Evolutionary conservation across 2,797 vertebrate genomes (phyloP).

Genomic region (Molossus alvarezi): DNA sequence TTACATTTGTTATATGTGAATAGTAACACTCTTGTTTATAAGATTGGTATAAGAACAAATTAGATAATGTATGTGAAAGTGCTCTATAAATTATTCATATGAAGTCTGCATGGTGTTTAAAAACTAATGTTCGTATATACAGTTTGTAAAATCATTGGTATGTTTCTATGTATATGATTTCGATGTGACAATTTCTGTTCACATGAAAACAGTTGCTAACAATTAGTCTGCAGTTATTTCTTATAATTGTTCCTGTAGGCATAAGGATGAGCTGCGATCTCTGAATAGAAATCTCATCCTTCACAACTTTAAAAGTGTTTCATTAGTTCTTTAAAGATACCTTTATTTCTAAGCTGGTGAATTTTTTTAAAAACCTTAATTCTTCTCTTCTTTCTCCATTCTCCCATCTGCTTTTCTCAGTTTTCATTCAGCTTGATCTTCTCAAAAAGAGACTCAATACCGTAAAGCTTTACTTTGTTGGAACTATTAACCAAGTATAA

Average conservation of each 20-base stretch:
- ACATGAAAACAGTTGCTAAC: conserved; percentile 54
- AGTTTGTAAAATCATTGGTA: conserved; percentile 53
- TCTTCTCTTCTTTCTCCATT: neutral
- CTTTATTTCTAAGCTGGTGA: neutral
- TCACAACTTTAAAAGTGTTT: conserved; percentile 2
- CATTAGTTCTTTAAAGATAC: neutral
- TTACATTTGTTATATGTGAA: conserved; percentile 19
- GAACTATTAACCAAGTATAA: neutral
- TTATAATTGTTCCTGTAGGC: conserved; percentile 67
- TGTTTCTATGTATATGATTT: conserved; percentile 70
- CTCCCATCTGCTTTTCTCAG: neutral
- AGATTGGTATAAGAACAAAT: neutral
- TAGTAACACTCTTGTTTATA: neutral
- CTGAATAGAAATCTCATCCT: conserved; percentile 65
- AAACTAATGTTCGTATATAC: conserved; percentile 24
- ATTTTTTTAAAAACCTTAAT: neutral
- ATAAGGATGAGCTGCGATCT: neutral
- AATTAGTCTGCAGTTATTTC: conserved; percentile 53
- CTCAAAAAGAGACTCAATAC: neutral
- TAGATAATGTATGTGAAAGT: neutral
- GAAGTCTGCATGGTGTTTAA: conserved; percentile 12
- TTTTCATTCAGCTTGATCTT: conserved; percentile 6
- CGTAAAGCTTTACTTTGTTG: neutral
- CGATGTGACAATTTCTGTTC: conserved; percentile 45
- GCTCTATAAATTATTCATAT: conserved; percentile 13